Evolutionary conservation across 2,113 vertebrate species (phyloP), one percentile per base, ranked within the genome.

Genomic region (Elgaria multicarinata): DNA sequence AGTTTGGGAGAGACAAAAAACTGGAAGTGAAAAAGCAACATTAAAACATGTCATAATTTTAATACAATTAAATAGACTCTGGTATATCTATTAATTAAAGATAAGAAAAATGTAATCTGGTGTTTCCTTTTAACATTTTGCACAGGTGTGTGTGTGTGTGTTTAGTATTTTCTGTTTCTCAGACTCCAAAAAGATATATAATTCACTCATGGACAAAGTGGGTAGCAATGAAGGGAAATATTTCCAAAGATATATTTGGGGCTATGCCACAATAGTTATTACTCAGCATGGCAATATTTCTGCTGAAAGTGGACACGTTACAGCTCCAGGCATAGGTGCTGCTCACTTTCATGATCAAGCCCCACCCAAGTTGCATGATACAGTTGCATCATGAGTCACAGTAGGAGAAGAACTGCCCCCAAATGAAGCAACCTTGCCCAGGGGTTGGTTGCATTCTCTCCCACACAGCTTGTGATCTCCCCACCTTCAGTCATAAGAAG

Each of bases 1-100:
- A 99, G 97, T 94, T 96, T 97, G 31, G 99, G 98, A 69, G 98
- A 99, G 55, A 99, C 96, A 87, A 98, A 99, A 94, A 99, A 98
- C 99, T 99, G 90, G 89, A 93, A 95, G 91, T 86, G 89, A 95
- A 91, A 77, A 93, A 58, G 86, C 58, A 92, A 77, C 6, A 3
- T 67, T 89, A 50, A 50, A 50, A 50, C 46, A 58, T 36, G 12
- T 89, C 31, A 92, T 16, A 0, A 0, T 92, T 88, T 82, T 46
- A 24, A 14, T 90, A 82, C 36, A 42, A 75, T 85, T 89, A 64
- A 86, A 90, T 90, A 85, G 6, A 66, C 66, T 1, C 39, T 36
- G 53, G 66, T 86, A 10, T 44, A 16, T 77, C 83, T 31, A 87
- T 62, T 74, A 92, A 50, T 46, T 77, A 84, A 78, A 66, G 28